Evolutionary conservation across 1,140 invertebrate genomes (phyloP).

Genomic region (Helicoverpa armigera): DNA sequence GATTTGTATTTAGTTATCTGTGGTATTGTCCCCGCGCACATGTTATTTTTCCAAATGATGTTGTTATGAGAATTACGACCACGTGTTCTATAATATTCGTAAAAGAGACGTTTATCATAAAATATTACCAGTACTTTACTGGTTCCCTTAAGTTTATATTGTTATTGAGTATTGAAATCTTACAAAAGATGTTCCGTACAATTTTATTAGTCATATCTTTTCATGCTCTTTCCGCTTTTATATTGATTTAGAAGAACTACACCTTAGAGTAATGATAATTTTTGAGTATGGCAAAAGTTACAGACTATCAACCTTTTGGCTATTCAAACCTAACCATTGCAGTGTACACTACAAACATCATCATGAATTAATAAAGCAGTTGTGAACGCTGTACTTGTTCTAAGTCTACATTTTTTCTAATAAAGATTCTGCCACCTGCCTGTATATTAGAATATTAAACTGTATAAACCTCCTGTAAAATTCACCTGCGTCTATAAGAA

Average conservation of each 20-base stretch:
- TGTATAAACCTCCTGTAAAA: conserved; percentile 29
- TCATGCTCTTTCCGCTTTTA: conserved; percentile 1
- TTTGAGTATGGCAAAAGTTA: neutral
- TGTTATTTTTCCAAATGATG: conserved; percentile 43
- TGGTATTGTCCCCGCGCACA: conserved; percentile 11
- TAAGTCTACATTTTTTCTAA: conserved; percentile 39
- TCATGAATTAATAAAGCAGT: neutral
- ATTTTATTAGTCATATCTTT: conserved; percentile 20
- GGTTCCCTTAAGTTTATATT: conserved; percentile 15
- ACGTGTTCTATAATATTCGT: neutral
- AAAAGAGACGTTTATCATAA: neutral
- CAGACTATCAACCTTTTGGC: neutral
- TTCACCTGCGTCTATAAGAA: conserved; percentile 45
- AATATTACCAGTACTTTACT: neutral
- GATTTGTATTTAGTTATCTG: conserved; percentile 47
- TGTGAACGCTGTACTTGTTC: conserved; percentile 7
- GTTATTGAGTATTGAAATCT: conserved; percentile 14
- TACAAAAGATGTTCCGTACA: neutral
- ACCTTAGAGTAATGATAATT: neutral
- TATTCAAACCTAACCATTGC: no score
- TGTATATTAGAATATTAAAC: conserved; percentile 26
- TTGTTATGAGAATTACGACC: conserved; percentile 12
- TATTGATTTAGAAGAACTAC: conserved; percentile 2
- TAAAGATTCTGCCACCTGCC: conserved; percentile 3
- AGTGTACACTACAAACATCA: neutral